phyloP scores from a whole-genome alignment of 2,797 vertebrate genomes.

The Leucoraja ocellata region DNA sequence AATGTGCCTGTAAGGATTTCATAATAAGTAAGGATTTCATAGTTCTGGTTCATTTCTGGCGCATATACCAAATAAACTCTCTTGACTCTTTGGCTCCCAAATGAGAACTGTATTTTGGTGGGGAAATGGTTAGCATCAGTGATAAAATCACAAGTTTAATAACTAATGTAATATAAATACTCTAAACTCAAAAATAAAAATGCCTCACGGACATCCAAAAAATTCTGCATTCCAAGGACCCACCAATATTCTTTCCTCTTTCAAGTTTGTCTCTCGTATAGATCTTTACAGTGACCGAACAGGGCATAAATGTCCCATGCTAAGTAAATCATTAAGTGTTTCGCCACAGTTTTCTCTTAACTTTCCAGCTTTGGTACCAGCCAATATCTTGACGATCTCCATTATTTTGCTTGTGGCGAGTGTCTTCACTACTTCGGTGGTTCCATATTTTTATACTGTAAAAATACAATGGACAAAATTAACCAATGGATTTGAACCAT shows the following conservation, averaged over 20 bases:
- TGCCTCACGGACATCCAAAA: background rate
- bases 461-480: background rate
- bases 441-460: conserved; percentile 16
- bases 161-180: background rate
- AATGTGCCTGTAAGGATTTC: too few relatives aligned
- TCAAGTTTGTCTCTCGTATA: background rate
- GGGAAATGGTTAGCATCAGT: background rate
- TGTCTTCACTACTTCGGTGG: background rate
- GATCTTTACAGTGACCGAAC: background rate
- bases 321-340: background rate
- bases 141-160: background rate
- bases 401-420: background rate
- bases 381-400: too few relatives aligned
- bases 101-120: too few relatives aligned
- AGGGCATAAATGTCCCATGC: too few relatives aligned
- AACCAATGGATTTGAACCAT: background rate
- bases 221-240: background rate
- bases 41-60: too few relatives aligned
- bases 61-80: too few relatives aligned
- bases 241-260: background rate
- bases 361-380: background rate
- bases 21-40: too few relatives aligned
- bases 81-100: too few relatives aligned
- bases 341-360: background rate
- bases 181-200: background rate